Evolutionary conservation across 2,113 vertebrate genomes (phyloP), one percentile per base, ranked within the genome.

Genomic region (Eubucco bourcierii): DNA sequence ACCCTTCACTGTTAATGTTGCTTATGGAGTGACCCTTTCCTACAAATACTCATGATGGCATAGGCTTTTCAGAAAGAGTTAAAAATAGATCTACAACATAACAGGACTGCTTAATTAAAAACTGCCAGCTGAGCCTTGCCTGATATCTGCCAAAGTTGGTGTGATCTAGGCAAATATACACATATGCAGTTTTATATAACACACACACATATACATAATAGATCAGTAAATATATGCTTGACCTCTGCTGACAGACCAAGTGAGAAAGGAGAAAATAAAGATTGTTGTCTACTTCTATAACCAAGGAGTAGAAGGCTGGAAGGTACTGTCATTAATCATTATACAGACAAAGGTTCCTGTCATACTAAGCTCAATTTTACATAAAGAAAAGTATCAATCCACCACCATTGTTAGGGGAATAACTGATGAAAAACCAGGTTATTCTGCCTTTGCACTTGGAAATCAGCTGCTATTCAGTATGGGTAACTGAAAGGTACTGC

Each of bases 351-450:
- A 85, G 58, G 34, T 27, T 92, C 59, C 39, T 92, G 78, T 74
- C 63, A 64, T 71, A 56, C 23, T 55, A 63, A 50, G 58, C 17
- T 88, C 55, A 21, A 6, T 59, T 88, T 24, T n/a, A 81, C 53
- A 86, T 70, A 84, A 91, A 66, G 14, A 44, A 94, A 84, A n/a
- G 10, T 12, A 47, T 46, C 70, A 84, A 67, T 52, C 23, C 52
- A 79, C n/a, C 21, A 58, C 20, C 37, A 74, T 29, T 84, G 19
- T 41, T 56, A 55, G 10, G 37, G 39, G 90, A 88, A n/a, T 29
- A 82, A 77, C 46, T 89, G 67, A 73, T 58, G 58, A 84, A 84
- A 95, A 91, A 85, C 55, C 34, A 90, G 65, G 34, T 77, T 80
- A 88, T 63, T 85, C 47, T 92, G 52, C 72, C 33, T 44, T 65